A percentile compares a stretch with the other conserved stretches of the same genome.
Conservation (phyloP, 2,797 vertebrate species). For the Bovichtus diacanthus region DNA sequence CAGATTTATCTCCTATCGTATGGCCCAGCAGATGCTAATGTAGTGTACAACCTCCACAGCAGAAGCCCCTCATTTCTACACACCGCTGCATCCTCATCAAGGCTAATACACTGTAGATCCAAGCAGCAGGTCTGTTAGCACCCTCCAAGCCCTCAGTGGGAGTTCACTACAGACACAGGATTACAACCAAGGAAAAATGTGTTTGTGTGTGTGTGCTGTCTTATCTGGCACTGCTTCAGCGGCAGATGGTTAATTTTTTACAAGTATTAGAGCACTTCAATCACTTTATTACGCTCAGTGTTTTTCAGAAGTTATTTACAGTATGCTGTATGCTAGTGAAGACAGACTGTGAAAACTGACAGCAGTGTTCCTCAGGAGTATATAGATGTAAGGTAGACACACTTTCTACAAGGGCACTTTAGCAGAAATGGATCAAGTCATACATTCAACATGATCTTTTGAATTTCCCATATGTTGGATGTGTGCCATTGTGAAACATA, state of each 20-base stretch:
- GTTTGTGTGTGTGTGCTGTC: not conserved
- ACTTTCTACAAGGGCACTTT: not conserved
- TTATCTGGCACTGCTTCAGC: constrained; percentile 37
- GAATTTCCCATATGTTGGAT: not conserved
- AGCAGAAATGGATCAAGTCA: not conserved
- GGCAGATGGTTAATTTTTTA: constrained; percentile 65
- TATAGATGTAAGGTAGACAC: not conserved
- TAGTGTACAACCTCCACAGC: constrained; percentile 67
- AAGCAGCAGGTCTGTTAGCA: constrained; percentile 58
- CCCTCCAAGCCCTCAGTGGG: constrained; percentile 38
- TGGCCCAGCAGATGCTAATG: constrained; percentile 86
- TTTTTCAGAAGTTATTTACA: constrained; percentile 27
- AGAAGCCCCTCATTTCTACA: constrained; percentile 58
- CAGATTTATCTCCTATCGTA: constrained; percentile 82
- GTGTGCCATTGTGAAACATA: not conserved
- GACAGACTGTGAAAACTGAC: not conserved
- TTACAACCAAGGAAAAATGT: constrained; percentile 12
- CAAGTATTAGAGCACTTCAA: constrained; percentile 44
- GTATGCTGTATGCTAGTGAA: not conserved
- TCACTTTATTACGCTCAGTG: constrained; percentile 19
- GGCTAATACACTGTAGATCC: constrained; percentile 46
- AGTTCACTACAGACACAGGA: constrained; percentile 30
- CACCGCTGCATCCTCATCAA: constrained; percentile 67
- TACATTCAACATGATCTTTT: not conserved
- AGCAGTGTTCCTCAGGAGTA: not conserved